Percentiles rank a stretch among this genome's conserved stretches.
phyloP scores from a whole-genome alignment of 2,888 invertebrate genomes.

The Limenitis camilla region DNA sequence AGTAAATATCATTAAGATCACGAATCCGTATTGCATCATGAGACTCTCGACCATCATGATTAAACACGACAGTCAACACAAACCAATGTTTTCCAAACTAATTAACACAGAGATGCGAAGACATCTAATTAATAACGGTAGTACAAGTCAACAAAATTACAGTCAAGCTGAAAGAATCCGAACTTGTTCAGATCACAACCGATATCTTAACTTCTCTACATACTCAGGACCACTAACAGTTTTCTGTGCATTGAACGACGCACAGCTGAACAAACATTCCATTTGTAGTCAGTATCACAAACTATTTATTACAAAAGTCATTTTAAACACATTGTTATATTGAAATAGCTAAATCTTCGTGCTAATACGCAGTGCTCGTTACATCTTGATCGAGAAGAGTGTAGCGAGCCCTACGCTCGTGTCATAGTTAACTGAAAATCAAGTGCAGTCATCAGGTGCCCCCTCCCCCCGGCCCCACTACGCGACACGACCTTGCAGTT shows the following conservation, averaged over 20 bases:
- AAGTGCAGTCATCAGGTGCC: conserved; percentile 39
- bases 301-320: not conserved
- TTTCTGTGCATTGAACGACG: too few species aligned
- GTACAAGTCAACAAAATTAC: too few species aligned
- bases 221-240: too few species aligned
- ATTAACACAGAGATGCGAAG: too few species aligned
- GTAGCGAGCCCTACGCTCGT: conserved; percentile 4
- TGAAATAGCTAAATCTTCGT: not conserved
- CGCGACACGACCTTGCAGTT: conserved; percentile 63
- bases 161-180: too few species aligned
- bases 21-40: conserved; percentile 13
- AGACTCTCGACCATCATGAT: not conserved
- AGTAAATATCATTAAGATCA: conserved; percentile 13
- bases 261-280: conserved; percentile 17
- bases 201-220: too few species aligned
- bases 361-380: not conserved
- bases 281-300: not conserved
- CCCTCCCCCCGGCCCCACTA: conserved; percentile 59
- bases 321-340: not conserved
- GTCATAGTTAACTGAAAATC: conserved; percentile 42
- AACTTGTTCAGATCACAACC: too few species aligned
- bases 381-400: not conserved
- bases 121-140: too few species aligned
- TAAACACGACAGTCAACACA: not conserved
- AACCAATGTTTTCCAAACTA: too few species aligned